Percentiles rank a stretch among this genome's conserved stretches.
phyloP scores from a whole-genome alignment of 2,113 vertebrate genomes.

The Cheirogaleus medius region DNA sequence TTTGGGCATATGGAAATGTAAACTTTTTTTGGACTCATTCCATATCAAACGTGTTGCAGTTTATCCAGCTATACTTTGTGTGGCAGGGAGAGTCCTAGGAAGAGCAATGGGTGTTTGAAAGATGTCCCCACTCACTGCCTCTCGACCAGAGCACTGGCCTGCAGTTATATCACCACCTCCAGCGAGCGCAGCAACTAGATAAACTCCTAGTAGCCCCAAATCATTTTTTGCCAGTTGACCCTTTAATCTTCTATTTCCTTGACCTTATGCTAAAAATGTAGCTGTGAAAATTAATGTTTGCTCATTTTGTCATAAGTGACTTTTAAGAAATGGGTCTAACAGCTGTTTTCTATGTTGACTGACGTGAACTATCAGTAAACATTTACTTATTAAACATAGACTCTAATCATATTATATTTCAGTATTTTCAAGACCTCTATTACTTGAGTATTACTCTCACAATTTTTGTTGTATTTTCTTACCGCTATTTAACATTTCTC shows the following conservation, averaged over 20 bases:
- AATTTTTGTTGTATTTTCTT: neutral
- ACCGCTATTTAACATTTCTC: neutral
- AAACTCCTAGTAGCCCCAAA: neutral
- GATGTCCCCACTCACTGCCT: neutral
- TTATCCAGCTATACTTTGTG: neutral
- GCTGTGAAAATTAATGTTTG: neutral
- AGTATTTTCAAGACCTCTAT: neutral
- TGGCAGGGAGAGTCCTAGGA: neutral
- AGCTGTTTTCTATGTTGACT: neutral
- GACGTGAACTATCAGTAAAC: neutral
- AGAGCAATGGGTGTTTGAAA: too few relatives aligned
- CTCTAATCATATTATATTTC: neutral
- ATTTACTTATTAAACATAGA: neutral
- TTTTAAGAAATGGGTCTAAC: neutral
- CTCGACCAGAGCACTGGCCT: too few relatives aligned
- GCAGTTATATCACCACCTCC: neutral
- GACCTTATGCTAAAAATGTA: neutral
- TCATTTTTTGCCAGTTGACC: neutral
- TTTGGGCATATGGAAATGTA: neutral
- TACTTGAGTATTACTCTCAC: neutral
- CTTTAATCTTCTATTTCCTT: neutral
- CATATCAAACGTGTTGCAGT: neutral
- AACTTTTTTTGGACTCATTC: neutral
- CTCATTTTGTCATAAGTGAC: neutral
- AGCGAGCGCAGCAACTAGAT: neutral